Evolutionary conservation across 1,140 invertebrate species (phyloP), one percentile per base, ranked within the genome.

Genomic region (Drosophila auraria): DNA sequence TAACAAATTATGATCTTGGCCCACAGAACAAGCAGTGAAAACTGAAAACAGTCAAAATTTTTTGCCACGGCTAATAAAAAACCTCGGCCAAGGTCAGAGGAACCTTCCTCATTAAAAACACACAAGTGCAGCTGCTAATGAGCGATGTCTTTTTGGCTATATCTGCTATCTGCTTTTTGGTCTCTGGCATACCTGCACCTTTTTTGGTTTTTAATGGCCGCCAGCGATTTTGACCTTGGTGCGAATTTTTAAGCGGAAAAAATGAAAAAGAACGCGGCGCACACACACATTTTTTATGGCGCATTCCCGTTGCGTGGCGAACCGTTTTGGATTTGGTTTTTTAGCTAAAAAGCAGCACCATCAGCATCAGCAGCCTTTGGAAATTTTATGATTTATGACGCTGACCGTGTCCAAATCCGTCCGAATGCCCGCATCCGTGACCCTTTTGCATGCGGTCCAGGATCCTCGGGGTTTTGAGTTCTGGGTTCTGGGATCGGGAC

Each of bases 371-470:
- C 63, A 65, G 63, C 79, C 74, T 69, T 76, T 80, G 73, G 68
- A 87, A 92, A 89, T 89, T 78, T 81, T 92, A 92, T 92, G 83
- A 92, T 92, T 91, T 92, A 92, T 76, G 86, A 82, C 68, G 73
- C 86, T 63, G 57, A 61, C 80, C 87, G 56, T 73, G 70, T 73
- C 68, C 70, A 73, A 73, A 44, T 73, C 54, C 68, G 6, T 73
- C 68, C 63, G 36, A 56, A 73, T 73, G 66, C 27, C 44, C 66
- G 33, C 54, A 73, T 73, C 70, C 69, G 84, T 87, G 83, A 83
- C 84, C 86, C 86, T 90, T 89, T 89, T 76, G 86, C 82, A 81
- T 80, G 68, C 69, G 76, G 68, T 80, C 65, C 83, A 83, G 74
- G 66, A 38, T 64, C 33, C 54, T 50, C 59, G 65, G 74, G 75